Evolutionary conservation across 2,113 vertebrate genomes (phyloP).

Genomic region (Daphoenositta chrysoptera): DNA sequence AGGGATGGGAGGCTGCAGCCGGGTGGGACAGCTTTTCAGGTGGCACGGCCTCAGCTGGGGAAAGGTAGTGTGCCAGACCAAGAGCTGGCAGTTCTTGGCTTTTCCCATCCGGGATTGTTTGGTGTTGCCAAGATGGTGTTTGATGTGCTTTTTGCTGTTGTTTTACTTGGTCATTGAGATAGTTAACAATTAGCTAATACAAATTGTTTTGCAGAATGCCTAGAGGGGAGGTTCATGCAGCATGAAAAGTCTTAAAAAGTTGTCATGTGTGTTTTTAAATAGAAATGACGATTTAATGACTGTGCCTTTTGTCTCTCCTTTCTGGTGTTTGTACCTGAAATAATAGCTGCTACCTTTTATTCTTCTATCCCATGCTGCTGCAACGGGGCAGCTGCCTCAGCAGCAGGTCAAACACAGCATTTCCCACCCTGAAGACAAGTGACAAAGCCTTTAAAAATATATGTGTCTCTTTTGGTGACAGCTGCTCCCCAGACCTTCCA

Average conservation of each 20-base stretch:
- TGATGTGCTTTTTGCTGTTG: not conserved
- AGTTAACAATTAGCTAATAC: not conserved
- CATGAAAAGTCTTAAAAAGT: not conserved
- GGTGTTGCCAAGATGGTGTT: not conserved
- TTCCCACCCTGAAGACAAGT: conserved; percentile 21
- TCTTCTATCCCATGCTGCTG: not conserved
- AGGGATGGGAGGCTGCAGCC: not conserved
- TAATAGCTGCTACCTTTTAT: not conserved
- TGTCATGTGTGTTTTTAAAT: not conserved
- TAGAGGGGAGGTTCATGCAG: not conserved
- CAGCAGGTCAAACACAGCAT: not conserved
- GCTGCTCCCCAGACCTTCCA: conserved; percentile 12
- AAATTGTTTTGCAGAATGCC: not conserved
- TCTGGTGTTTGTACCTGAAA: conserved; percentile 17
- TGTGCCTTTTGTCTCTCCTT: not conserved
- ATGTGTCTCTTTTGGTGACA: not conserved
- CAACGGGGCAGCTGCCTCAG: conserved; percentile 3
- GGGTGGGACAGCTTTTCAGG: not conserved
- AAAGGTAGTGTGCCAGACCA: not conserved
- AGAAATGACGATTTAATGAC: not conserved
- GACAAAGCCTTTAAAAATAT: conserved; percentile 24
- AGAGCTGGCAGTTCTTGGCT: not conserved
- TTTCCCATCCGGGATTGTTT: not conserved
- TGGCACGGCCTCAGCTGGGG: not conserved
- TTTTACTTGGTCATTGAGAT: not conserved